Conservation (phyloP, 1,140 invertebrate genomes). For the Eumaeus atala region DNA sequence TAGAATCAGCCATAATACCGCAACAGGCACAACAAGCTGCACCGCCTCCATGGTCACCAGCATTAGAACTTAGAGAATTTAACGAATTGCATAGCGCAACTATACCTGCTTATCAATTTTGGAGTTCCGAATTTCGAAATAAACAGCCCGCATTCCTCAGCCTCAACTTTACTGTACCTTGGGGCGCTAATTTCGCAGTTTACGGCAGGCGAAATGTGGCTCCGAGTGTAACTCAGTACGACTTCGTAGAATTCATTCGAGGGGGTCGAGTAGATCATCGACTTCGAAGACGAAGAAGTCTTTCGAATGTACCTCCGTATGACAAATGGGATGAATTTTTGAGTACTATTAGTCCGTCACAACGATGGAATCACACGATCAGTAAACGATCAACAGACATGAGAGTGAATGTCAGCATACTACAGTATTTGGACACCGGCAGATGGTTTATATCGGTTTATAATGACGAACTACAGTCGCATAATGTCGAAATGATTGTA, state of each 20-base stretch:
- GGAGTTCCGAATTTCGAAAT: constrained; percentile 92
- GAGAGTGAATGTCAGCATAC: constrained; percentile 87
- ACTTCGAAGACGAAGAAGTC: constrained; percentile 61
- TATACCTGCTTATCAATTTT: constrained; percentile 92
- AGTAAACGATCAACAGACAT: constrained; percentile 77
- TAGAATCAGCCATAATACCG: constrained; percentile 76
- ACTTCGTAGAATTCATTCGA: constrained; percentile 94
- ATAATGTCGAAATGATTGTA: constrained; percentile 86
- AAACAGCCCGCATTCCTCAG: constrained; percentile 91
- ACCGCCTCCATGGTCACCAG: constrained; percentile 82
- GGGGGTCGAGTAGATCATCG: constrained; percentile 86
- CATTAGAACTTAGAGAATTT: constrained; percentile 86
- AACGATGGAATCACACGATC: constrained; percentile 76
- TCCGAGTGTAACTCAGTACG: constrained; percentile 95
- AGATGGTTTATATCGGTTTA: constrained; percentile 96
- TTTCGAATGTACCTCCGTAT: constrained; percentile 37
- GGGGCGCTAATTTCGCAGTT: constrained; percentile 93
- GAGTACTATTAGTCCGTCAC: constrained; percentile 72
- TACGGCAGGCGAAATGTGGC: constrained; percentile 93
- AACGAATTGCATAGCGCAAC: constrained; percentile 86
- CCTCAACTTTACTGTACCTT: constrained; percentile 91
- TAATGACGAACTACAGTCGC: constrained; percentile 92
- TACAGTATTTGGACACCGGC: constrained; percentile 93
- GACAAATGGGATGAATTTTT: constrained; percentile 56
- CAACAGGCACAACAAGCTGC: constrained; percentile 80